Conservation (phyloP, 2,113 vertebrate genomes). For the Phylloscopus trochiloides region DNA sequence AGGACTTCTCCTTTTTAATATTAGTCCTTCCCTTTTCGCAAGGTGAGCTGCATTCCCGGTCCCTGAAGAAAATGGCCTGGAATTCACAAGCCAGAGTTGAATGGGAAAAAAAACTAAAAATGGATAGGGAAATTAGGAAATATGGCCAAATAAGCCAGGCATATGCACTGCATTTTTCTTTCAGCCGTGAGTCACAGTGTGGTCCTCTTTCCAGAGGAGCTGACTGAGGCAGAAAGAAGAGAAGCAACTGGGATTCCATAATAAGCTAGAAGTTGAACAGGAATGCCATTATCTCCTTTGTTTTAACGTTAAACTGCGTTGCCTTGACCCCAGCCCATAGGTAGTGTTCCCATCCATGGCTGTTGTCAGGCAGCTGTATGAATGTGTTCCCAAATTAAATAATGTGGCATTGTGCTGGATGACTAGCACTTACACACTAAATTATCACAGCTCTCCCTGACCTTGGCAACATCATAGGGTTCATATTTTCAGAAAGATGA, state of each 20-base stretch:
- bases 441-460: constrained; percentile 69
- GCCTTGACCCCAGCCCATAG: constrained; percentile 63
- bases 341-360: constrained; percentile 31
- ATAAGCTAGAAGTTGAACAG: constrained; percentile 48
- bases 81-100: not conserved
- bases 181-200: not conserved
- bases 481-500: constrained; percentile 66
- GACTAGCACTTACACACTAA: constrained; percentile 57
- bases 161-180: not conserved
- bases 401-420: constrained; percentile 58
- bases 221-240: not conserved
- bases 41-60: not conserved
- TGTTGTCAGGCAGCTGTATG: constrained; percentile 57
- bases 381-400: constrained; percentile 67
- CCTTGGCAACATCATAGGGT: constrained; percentile 68
- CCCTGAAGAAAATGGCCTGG: not conserved
- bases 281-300: constrained; percentile 61
- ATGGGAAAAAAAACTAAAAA: not conserved
- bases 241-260: not conserved
- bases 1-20: not conserved
- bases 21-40: not conserved
- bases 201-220: not conserved
- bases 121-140: not conserved
- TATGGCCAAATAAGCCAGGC: not conserved
- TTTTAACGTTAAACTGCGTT: constrained; percentile 1